Evolutionary conservation across 2,797 vertebrate genomes (phyloP).

Genomic region (Pelochelys cantorii): DNA sequence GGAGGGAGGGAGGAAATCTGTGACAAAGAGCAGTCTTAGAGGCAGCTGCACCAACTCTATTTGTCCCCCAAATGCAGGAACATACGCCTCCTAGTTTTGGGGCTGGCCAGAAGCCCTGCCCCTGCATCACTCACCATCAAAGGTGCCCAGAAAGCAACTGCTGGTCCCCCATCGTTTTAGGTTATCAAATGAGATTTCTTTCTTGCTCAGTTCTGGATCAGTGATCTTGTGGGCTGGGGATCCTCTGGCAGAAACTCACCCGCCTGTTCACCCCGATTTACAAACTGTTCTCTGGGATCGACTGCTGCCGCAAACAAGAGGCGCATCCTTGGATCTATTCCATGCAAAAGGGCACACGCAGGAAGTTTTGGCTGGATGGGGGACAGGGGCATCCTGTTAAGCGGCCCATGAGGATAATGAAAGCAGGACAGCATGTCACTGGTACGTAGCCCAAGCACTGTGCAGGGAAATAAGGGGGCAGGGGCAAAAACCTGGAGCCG

Average conservation of each 20-base stretch:
- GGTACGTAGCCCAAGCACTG: rapidly evolving
- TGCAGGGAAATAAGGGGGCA: rapidly evolving
- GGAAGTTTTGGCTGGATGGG: neutral
- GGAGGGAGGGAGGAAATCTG: neutral
- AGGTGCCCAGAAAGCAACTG: neutral
- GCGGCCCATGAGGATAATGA: neutral
- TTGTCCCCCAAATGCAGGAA: neutral
- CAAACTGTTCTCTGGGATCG: neutral
- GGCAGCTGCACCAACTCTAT: neutral
- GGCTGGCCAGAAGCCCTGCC: neutral
- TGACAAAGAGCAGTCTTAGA: neutral
- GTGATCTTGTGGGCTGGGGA: rapidly evolving
- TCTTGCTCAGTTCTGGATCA: neutral
- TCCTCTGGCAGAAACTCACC: neutral
- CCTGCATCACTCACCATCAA: rapidly evolving
- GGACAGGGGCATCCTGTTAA: neutral
- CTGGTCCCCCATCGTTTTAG: neutral
- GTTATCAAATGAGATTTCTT: neutral
- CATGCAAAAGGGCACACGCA: neutral
- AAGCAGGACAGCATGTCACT: rapidly evolving
- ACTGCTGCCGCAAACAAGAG: neutral
- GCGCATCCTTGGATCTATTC: neutral
- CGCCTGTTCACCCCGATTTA: rapidly evolving
- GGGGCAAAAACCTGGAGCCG: too few species aligned
- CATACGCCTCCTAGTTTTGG: neutral